Evolutionary conservation across 2,113 vertebrate species (phyloP).

Genomic region (Otocyon megalotis): DNA sequence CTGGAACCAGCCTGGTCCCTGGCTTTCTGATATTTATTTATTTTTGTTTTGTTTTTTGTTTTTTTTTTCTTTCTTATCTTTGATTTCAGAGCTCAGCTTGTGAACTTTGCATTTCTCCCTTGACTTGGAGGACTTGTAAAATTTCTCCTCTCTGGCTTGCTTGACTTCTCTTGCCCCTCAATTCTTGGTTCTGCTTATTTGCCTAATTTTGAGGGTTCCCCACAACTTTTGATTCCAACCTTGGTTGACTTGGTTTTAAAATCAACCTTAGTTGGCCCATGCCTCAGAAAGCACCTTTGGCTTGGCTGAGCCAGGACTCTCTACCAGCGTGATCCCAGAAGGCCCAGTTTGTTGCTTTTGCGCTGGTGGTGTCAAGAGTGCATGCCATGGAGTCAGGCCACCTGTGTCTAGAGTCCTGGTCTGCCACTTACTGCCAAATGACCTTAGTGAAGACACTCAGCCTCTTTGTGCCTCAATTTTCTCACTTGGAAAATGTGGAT

Average conservation of each 20-base stretch:
- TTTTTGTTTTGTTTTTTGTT: too few relatives aligned
- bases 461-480: neutral
- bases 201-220: neutral
- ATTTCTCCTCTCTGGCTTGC: neutral
- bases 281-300: neutral
- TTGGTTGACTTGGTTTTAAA: neutral
- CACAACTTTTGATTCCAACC: neutral
- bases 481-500: conserved; percentile 26
- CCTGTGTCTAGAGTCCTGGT: neutral
- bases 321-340: neutral
- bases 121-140: neutral
- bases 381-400: neutral
- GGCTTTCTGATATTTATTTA: neutral
- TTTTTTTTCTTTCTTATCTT: neutral
- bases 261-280: neutral
- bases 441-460: neutral
- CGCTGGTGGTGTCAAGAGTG: neutral
- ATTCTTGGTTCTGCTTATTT: conserved; percentile 4
- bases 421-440: neutral
- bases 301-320: neutral
- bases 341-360: neutral
- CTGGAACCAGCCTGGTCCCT: neutral
- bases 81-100: neutral
- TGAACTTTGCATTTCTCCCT: neutral
- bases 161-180: neutral